Conservation (phyloP, 2,797 vertebrate species). For the Pipistrellus nathusii region DNA sequence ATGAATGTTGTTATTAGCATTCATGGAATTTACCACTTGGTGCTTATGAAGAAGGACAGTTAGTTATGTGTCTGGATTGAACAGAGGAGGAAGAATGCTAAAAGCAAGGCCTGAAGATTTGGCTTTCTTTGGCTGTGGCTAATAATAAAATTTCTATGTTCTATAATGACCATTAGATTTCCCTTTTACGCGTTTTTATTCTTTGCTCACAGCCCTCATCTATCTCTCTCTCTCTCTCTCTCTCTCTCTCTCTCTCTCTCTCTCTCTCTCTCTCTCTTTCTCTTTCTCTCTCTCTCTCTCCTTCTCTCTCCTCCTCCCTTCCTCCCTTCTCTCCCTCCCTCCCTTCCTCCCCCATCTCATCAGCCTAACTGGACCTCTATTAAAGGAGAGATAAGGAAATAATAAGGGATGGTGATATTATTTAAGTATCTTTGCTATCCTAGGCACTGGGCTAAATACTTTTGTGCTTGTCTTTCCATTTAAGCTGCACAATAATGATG, state of each 20-base stretch:
- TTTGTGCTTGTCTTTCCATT: background rate
- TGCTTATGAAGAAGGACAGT: slow-evolving; percentile 86
- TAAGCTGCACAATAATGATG: background rate
- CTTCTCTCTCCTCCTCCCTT: background rate
- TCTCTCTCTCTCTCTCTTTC: background rate
- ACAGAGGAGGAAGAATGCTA: slow-evolving; percentile 7
- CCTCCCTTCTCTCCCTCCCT: background rate
- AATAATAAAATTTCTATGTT: slow-evolving; percentile 7
- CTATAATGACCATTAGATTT: background rate
- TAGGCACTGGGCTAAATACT: background rate
- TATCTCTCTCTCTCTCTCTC: background rate
- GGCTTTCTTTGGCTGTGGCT: background rate
- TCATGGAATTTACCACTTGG: slow-evolving; percentile 83
- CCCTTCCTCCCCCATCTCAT: background rate
- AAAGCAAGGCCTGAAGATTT: background rate
- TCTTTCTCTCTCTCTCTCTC: no score
- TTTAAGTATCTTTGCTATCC: background rate
- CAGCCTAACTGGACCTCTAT: background rate
- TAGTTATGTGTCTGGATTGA: slow-evolving; percentile 81
- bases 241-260: background rate
- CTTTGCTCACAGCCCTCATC: background rate
- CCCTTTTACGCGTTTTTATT: background rate
- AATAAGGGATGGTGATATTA: background rate
- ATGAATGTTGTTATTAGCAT: slow-evolving; percentile 88
- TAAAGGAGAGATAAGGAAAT: background rate